A percentile compares a stretch with the other conserved stretches of the same genome.
Conservation (phyloP, 1,140 invertebrate genomes). For the Drosophila pseudoananassae region DNA sequence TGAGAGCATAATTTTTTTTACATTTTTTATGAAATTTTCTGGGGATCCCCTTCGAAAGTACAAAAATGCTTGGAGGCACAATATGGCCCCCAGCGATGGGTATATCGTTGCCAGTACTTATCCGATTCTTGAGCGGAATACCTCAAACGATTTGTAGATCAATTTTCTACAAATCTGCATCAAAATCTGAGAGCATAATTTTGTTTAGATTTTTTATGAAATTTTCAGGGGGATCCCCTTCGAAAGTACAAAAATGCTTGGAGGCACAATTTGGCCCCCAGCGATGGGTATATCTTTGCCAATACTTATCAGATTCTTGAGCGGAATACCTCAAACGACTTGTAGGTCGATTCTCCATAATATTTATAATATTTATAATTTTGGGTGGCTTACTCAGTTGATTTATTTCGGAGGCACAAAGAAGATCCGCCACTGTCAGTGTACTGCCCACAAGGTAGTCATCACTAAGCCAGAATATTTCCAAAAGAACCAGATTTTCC, state of each 20-base stretch:
- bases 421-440: slow-evolving; percentile 90
- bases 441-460: slow-evolving; percentile 89
- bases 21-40: neutral
- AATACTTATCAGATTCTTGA: too few species aligned
- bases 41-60: neutral
- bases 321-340: too few species aligned
- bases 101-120: neutral
- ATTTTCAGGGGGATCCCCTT: too few species aligned
- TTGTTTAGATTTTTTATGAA: too few species aligned
- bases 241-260: too few species aligned
- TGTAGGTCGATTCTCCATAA: too few species aligned
- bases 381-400: slow-evolving; percentile 88
- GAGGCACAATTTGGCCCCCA: too few species aligned
- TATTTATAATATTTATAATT: neutral
- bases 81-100: neutral
- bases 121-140: neutral
- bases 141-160: neutral
- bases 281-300: too few species aligned
- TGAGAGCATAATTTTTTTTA: neutral
- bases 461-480: slow-evolving; percentile 87
- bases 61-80: neutral
- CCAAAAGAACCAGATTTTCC: slow-evolving; percentile 85
- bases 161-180: neutral
- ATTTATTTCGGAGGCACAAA: slow-evolving; percentile 92
- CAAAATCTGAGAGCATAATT: neutral